Evolutionary conservation across 1,140 invertebrate species (phyloP), one percentile per base, ranked within the genome.

Genomic region (Phymastichus coffea): DNA sequence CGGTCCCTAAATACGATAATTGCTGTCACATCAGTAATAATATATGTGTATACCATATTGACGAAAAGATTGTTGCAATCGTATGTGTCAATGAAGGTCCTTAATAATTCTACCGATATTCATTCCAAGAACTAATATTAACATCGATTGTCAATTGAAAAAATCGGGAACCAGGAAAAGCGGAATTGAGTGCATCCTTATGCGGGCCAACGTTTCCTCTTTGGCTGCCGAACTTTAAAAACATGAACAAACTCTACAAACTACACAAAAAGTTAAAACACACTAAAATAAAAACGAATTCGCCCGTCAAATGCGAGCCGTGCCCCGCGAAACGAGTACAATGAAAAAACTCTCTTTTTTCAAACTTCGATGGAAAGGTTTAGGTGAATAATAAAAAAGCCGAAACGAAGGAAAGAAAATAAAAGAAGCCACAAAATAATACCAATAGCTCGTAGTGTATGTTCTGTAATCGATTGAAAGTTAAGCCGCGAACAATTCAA

Each of bases 371-470:
- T 62, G 48, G 63, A 67, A 70, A 55, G 57, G 61, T 52, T 55
- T 44, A 68, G 65, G 64, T 48, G 54, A 44, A 66, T 66, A 64
- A 63, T 59, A 53, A 74, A 70, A 48, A 70, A 68, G 57, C n/a
- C n/a, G 49, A 67, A 67, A 66, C 46, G 54, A 44, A 66, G 67
- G 63, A 63, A 62, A 54, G 73, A 70, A 44, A 70, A 68, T 56
- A 63, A 65, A 75, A 70, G 65, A 70, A 71, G 72, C 77, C 77
- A 75, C 77, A 69, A 75, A 76, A 69, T 65, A 57, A 64, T 75
- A 78, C 73, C 41, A 78, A 80, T 80, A 80, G 78, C 73, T 80
- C 75, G 75, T 80, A 80, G 76, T 80, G 73, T 79, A 79, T 80
- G 77, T 78, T 80, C 77, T 79, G 77, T 79, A 79, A 80, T 78